A percentile compares a stretch with the other conserved stretches of the same genome.
Evolutionary conservation across 2,888 invertebrate genomes (phyloP).

Genomic region (Iphiclides podalirius): DNA sequence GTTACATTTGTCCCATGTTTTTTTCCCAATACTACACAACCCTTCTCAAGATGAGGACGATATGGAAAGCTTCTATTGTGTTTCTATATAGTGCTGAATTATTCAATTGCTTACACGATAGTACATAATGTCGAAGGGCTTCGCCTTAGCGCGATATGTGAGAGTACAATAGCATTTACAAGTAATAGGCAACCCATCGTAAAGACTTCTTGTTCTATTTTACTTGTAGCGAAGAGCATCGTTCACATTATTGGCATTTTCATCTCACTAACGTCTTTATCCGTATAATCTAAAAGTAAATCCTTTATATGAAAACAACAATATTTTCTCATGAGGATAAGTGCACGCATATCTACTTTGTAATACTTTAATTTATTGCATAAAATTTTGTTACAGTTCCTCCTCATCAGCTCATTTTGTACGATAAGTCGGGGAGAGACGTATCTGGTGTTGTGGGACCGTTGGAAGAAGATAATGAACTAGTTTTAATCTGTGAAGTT

Average conservation of each 20-base stretch:
- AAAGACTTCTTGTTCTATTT: constrained; percentile 38
- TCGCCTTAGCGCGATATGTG: constrained; percentile 36
- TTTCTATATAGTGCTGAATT: constrained; percentile 46
- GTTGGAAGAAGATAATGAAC: constrained; percentile 90
- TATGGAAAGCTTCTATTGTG: constrained; percentile 39
- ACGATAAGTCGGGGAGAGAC: constrained; percentile 91
- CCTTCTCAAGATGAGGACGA: constrained; percentile 38
- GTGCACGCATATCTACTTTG: too few relatives aligned
- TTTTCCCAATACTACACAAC: constrained; percentile 39
- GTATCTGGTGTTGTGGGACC: constrained; percentile 91
- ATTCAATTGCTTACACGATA: constrained; percentile 50
- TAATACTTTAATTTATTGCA: too few relatives aligned
- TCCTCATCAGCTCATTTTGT: constrained; percentile 91
- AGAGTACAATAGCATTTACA: constrained; percentile 46
- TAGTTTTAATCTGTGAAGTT: constrained; percentile 92
- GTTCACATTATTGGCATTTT: constrained; percentile 25
- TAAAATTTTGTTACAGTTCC: constrained; percentile 84
- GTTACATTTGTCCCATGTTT: constrained; percentile 30
- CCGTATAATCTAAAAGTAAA: too few relatives aligned
- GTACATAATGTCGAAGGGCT: constrained; percentile 34
- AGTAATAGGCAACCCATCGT: constrained; percentile 45
- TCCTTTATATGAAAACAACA: too few relatives aligned
- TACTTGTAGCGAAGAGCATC: constrained; percentile 32
- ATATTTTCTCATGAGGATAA: too few relatives aligned
- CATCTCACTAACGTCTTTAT: neutral